Conservation (phyloP, 30 jellyfish, hydroid and myxozoan species). For the Nemopilema nomurai region DNA sequence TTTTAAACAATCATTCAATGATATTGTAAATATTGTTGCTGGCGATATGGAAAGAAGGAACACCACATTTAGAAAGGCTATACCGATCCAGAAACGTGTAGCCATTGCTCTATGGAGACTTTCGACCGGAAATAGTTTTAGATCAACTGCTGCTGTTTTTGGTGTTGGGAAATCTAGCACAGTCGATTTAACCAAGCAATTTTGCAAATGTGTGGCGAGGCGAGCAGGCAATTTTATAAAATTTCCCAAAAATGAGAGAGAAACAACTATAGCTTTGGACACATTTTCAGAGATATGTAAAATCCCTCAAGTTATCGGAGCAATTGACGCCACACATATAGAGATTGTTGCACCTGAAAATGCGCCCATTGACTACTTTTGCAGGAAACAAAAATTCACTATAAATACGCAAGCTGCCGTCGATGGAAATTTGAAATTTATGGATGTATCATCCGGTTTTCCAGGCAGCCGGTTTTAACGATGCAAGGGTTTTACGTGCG, state of each 20-base stretch:
- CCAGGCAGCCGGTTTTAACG: constrained; percentile 80
- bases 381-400: constrained; percentile 51
- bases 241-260: constrained; percentile 54
- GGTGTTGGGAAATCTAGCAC: constrained; percentile 73
- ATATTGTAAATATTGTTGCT: constrained; percentile 24
- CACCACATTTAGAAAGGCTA: constrained; percentile 37
- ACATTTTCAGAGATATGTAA: constrained; percentile 32
- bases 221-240: constrained; percentile 20
- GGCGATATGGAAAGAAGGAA: constrained; percentile 44
- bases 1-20: constrained; percentile 16
- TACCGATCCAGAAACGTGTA: constrained; percentile 38
- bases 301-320: constrained; percentile 67
- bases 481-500: constrained; percentile 66
- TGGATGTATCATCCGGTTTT: constrained; percentile 68
- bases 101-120: constrained; percentile 43
- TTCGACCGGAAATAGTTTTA: constrained; percentile 53
- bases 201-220: constrained; percentile 11
- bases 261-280: constrained; percentile 33
- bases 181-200: constrained; percentile 18
- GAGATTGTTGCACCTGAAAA: constrained; percentile 55
- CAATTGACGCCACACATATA: constrained; percentile 67
- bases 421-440: constrained; percentile 36
- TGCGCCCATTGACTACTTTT: constrained; percentile 35
- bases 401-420: constrained; percentile 77
- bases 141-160: constrained; percentile 63